phyloP scores from a whole-genome alignment of 2,113 vertebrate genomes.

The Ranitomeya imitator region DNA sequence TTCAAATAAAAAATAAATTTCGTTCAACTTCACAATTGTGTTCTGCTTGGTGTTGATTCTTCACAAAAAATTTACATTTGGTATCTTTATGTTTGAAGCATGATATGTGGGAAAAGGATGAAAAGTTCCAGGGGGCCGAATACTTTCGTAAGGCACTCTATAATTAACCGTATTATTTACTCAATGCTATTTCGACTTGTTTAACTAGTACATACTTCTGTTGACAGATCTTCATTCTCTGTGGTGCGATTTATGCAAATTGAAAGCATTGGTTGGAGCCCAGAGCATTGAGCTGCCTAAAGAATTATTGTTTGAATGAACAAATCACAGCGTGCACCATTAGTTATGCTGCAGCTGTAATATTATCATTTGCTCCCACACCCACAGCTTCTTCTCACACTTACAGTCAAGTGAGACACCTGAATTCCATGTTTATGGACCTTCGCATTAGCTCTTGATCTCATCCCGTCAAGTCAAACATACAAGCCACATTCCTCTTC shows the following conservation, averaged over 20 bases:
- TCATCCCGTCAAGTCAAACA: slow-evolving; percentile 15
- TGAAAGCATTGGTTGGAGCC: neutral
- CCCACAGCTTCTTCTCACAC: slow-evolving; percentile 11
- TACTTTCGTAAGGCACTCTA: too few species aligned
- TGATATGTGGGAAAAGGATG: too few species aligned
- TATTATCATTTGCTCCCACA: slow-evolving; percentile 12
- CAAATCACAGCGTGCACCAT: neutral
- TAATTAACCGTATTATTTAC: neutral
- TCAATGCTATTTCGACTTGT: neutral
- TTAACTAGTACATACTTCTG: slow-evolving; percentile 4
- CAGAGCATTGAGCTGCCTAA: neutral
- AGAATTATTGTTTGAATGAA: slow-evolving; percentile 20
- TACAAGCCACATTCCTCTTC: neutral
- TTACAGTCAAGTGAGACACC: slow-evolving; percentile 13
- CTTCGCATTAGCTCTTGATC: neutral
- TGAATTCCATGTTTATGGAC: slow-evolving; percentile 30
- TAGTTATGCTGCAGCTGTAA: neutral
- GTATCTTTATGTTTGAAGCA: too few species aligned
- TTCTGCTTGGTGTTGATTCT: too few species aligned
- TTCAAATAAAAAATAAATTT: too few species aligned
- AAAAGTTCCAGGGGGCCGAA: too few species aligned
- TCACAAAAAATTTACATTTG: too few species aligned
- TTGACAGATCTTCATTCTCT: neutral
- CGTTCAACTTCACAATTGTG: too few species aligned
- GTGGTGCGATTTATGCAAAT: neutral